Evolutionary conservation across 1,140 invertebrate genomes (phyloP).

Genomic region (Ylistrum balloti): DNA sequence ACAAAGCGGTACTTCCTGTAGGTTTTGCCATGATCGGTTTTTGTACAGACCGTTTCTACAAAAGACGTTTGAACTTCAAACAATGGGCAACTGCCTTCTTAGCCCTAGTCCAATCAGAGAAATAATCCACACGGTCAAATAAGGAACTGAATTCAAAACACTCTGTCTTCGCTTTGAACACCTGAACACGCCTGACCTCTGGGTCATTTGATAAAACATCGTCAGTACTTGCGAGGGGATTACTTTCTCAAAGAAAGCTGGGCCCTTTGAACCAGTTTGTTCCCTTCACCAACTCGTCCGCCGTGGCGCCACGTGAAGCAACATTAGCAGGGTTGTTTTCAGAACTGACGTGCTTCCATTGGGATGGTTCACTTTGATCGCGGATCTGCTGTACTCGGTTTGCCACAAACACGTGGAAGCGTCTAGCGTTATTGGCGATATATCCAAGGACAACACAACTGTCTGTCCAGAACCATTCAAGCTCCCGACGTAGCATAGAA

Average conservation of each 20-base stretch:
- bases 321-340: conserved; percentile 58
- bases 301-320: not conserved
- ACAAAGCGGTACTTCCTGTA: too few species aligned
- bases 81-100: conserved; percentile 40
- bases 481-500: conserved; percentile 48
- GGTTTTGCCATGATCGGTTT: too few species aligned
- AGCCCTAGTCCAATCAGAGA: conserved; percentile 47
- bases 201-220: conserved; percentile 32
- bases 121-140: not conserved
- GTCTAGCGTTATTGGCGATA: conserved; percentile 61
- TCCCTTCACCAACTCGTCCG: not conserved
- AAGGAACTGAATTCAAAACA: not conserved
- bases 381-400: conserved; percentile 64
- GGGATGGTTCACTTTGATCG: conserved; percentile 48
- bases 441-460: conserved; percentile 63
- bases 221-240: not conserved
- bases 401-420: conserved; percentile 66
- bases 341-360: conserved; percentile 56
- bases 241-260: not conserved
- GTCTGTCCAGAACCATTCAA: conserved; percentile 63
- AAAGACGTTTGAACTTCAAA: not conserved
- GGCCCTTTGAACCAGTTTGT: conserved; percentile 48
- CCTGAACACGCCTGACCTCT: conserved; percentile 24
- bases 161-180: not conserved
- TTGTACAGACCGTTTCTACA: too few species aligned